These are phyloP conservation scores for Bambusicola thoracicus DNA, from an alignment of 2,113 vertebrate genomes.

Conservation along the genomic window DNA sequence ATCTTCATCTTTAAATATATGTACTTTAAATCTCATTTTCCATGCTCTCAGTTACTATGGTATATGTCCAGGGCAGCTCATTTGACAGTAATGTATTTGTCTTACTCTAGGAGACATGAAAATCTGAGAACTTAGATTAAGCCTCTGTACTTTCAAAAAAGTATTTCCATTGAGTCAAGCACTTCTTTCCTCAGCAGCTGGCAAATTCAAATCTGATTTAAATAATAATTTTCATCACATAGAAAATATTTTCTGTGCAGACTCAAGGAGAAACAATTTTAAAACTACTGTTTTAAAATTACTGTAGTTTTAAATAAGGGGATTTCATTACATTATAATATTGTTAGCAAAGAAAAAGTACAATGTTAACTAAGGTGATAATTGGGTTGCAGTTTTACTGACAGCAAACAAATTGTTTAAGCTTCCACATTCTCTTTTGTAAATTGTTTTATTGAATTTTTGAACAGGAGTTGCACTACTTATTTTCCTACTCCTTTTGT, in stretches of 20 bases:
- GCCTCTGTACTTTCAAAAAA: background rate
- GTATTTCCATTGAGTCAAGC: background rate
- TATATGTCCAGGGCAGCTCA: background rate
- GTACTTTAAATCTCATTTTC: background rate
- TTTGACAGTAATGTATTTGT: background rate
- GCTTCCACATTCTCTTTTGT: background rate
- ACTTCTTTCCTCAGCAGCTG: background rate
- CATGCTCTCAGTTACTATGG: background rate
- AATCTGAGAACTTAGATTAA: background rate
- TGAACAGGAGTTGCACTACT: background rate
- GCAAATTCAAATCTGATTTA: slow-evolving; percentile 41
- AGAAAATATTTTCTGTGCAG: slow-evolving; percentile 28
- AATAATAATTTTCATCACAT: slow-evolving; percentile 24
- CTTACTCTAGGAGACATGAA: background rate
- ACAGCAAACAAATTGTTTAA: slow-evolving; percentile 18
- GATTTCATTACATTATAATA: slow-evolving; percentile 12
- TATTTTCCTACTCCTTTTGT: background rate
- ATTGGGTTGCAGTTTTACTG: background rate
- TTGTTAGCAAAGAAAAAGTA: background rate
- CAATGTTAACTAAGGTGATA: background rate
- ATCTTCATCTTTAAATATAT: background rate
- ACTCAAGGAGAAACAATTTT: slow-evolving; percentile 17
- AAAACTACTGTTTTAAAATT: no score
- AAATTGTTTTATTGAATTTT: background rate
- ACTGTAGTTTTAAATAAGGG: no score